These are phyloP conservation scores for Caenorhabditis sp. DNA, from an alignment of 2,888 invertebrate species.

Conservation along the genomic window DNA sequence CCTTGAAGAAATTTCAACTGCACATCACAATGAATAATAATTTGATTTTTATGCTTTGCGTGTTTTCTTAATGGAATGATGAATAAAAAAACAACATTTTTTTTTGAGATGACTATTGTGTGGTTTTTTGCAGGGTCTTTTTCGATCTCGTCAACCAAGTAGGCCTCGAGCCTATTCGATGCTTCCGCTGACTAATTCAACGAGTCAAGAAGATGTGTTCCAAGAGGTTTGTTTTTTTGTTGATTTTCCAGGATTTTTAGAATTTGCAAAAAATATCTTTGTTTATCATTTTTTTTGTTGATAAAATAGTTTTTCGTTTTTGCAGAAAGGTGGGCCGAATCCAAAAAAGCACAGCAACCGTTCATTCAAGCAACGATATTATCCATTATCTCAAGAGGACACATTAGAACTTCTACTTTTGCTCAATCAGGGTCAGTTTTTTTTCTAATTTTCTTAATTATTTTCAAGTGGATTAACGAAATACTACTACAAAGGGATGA, in stretches of 20 bases:
- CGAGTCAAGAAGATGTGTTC: constrained; percentile 50
- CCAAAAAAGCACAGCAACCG: constrained; percentile 40
- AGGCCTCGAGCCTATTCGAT: constrained; percentile 57
- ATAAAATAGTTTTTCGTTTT: neutral
- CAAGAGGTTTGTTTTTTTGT: constrained; percentile 11
- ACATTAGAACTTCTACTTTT: constrained; percentile 53
- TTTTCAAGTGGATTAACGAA: constrained; percentile 11
- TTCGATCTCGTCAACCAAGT: constrained; percentile 48
- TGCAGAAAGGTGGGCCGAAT: constrained; percentile 8
- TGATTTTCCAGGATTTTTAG: too few species aligned
- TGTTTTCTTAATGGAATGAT: neutral
- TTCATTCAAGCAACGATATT: constrained; percentile 41
- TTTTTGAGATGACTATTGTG: neutral
- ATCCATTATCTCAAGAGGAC: constrained; percentile 59
- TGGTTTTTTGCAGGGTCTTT: constrained; percentile 49
- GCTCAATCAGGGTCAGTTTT: constrained; percentile 55
- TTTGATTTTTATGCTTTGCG: neutral
- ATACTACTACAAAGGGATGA: neutral
- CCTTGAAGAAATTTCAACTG: neutral
- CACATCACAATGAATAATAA: neutral
- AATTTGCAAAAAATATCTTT: constrained; percentile 1
- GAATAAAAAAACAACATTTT: neutral
- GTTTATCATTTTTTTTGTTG: constrained; percentile 1
- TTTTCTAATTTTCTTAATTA: constrained; percentile 5
- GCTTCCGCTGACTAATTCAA: constrained; percentile 51